These are phyloP conservation scores for Escarpia spicata DNA, from an alignment of 2,888 invertebrate genomes.

Conservation along the genomic window DNA sequence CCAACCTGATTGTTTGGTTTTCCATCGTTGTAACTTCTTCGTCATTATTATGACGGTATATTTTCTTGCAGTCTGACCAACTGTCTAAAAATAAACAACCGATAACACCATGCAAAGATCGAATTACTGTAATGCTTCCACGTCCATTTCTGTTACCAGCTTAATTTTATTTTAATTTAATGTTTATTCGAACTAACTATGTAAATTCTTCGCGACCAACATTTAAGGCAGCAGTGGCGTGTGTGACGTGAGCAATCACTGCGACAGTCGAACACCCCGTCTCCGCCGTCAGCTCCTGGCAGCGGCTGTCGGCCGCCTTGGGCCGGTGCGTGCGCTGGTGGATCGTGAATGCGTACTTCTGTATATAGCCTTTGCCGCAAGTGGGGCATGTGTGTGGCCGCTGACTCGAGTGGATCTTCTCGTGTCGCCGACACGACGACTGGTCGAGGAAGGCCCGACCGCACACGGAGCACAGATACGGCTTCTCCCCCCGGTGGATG, in stretches of 20 bases:
- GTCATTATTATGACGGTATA: too few relatives aligned
- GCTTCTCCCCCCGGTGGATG: not conserved
- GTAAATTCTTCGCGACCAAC: not conserved
- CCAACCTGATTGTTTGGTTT: too few relatives aligned
- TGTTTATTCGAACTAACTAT: too few relatives aligned
- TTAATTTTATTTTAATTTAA: too few relatives aligned
- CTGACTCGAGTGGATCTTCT: not conserved
- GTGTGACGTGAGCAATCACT: not conserved
- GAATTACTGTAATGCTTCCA: too few relatives aligned
- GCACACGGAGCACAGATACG: not conserved
- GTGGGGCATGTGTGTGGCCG: not conserved
- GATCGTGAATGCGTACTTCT: slow-evolving; percentile 37
- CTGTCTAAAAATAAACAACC: too few relatives aligned
- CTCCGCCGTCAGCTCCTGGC: not conserved
- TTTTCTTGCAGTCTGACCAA: too few relatives aligned
- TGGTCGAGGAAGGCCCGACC: not conserved
- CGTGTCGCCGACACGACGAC: slow-evolving; percentile 2
- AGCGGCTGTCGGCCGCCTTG: not conserved
- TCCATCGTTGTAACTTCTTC: too few relatives aligned
- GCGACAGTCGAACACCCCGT: not conserved
- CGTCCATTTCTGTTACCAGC: too few relatives aligned
- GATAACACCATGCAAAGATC: too few relatives aligned
- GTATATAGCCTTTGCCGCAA: slow-evolving; percentile 37
- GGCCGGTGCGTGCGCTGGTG: slow-evolving; percentile 39
- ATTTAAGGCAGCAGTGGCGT: not conserved